Conservation (phyloP, 2,113 vertebrate genomes). For the Salvelinus sp. region DNA sequence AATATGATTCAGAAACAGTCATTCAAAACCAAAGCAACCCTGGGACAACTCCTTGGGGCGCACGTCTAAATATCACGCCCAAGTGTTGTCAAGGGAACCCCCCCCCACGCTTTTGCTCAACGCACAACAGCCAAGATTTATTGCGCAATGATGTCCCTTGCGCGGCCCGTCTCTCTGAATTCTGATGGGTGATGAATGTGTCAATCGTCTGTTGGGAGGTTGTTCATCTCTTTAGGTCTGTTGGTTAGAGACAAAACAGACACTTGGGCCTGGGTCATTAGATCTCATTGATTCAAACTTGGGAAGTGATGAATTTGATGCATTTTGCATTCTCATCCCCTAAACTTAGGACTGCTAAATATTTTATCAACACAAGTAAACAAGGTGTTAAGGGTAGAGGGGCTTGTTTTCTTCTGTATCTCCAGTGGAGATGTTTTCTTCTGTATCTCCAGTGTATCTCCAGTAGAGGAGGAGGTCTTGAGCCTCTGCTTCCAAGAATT, state of each 20-base stretch:
- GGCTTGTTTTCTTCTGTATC: too few relatives aligned
- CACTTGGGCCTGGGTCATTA: not conserved
- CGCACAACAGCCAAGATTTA: constrained; percentile 33
- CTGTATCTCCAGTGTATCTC: too few relatives aligned
- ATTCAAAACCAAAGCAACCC: constrained; percentile 18
- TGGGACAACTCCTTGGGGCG: constrained; percentile 14
- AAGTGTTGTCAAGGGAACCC: not conserved
- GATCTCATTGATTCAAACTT: not conserved
- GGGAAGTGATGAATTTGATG: too few relatives aligned
- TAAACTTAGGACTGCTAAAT: too few relatives aligned
- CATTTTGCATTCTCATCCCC: too few relatives aligned
- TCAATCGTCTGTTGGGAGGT: not conserved
- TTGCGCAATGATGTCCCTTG: constrained; percentile 22
- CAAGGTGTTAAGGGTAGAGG: too few relatives aligned
- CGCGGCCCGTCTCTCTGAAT: not conserved
- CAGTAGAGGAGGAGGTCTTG: too few relatives aligned
- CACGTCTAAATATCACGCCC: not conserved
- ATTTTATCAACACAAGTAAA: too few relatives aligned
- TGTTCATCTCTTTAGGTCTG: not conserved
- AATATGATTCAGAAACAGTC: not conserved
- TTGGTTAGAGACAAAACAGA: not conserved
- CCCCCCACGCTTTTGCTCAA: not conserved
- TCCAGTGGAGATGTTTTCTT: too few relatives aligned
- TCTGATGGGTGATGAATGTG: constrained; percentile 22
- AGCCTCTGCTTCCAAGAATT: too few relatives aligned